Evolutionary conservation across 2,888 invertebrate species (phyloP).

Genomic region (Drosophila melanosoma): DNA sequence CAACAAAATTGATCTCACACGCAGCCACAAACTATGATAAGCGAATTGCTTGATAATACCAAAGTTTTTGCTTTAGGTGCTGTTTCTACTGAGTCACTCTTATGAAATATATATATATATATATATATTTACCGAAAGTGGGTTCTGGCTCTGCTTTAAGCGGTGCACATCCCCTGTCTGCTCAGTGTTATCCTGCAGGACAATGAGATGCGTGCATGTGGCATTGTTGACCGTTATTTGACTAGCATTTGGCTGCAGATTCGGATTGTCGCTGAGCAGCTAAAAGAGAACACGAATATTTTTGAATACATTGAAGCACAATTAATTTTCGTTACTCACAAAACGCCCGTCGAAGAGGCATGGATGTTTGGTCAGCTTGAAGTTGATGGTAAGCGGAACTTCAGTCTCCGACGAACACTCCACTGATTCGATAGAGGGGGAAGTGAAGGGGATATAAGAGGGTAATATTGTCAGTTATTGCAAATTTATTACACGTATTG

Average conservation of each 20-base stretch:
- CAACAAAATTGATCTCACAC: not conserved
- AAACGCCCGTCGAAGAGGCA: conserved; percentile 86
- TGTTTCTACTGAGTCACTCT: conserved; percentile 10
- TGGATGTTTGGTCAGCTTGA: conserved; percentile 86
- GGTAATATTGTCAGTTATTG: conserved; percentile 35
- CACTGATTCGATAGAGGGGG: conserved; percentile 21
- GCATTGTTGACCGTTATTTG: conserved; percentile 42
- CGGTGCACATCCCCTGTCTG: conserved; percentile 47
- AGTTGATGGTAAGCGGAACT: conserved; percentile 85
- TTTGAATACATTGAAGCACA: not conserved
- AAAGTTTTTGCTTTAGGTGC: conserved; percentile 25
- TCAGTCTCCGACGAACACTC: conserved; percentile 85
- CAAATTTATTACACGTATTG: conserved; percentile 43
- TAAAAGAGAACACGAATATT: conserved; percentile 19
- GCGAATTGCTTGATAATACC: conserved; percentile 31
- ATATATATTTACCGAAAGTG: conserved; percentile 67
- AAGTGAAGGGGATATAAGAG: not conserved
- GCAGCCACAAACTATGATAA: conserved; percentile 46
- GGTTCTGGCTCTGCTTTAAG: conserved; percentile 62
- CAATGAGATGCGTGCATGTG: conserved; percentile 59
- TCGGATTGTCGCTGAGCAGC: conserved; percentile 48
- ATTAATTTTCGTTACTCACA: conserved; percentile 51
- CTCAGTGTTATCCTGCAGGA: conserved; percentile 21
- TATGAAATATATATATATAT: not conserved
- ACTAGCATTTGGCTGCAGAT: conserved; percentile 47